Conservation (phyloP, 2,888 invertebrate species). For the Lampropteryx suffumata region DNA sequence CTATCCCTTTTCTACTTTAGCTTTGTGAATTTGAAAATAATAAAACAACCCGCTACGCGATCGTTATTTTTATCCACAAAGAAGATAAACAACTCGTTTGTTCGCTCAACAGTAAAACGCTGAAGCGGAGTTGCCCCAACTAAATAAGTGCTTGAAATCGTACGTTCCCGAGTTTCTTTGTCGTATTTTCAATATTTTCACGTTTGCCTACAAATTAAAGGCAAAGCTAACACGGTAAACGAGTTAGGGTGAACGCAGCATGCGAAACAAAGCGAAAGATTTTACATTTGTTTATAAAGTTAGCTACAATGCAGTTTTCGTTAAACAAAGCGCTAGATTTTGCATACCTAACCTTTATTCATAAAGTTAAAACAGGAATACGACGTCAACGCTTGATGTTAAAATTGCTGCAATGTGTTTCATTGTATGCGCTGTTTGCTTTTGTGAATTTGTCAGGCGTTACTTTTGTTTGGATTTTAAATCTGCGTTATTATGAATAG, state of each 20-base stretch:
- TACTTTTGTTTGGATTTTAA: not conserved
- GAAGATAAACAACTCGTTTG: conserved; percentile 20
- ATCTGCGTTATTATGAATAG: no score
- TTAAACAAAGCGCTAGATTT: conserved; percentile 30
- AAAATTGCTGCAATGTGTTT: conserved; percentile 26
- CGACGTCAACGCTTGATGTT: conserved; percentile 34
- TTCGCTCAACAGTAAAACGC: conserved; percentile 13
- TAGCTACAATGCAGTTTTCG: conserved; percentile 1
- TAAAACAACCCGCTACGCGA: not conserved
- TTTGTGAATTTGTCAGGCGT: conserved; percentile 30
- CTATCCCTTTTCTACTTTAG: not conserved
- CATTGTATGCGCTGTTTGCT: conserved; percentile 31
- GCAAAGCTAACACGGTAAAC: not conserved
- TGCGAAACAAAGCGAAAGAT: conserved; percentile 29
- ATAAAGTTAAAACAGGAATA: conserved; percentile 18
- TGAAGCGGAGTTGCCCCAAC: conserved; percentile 7
- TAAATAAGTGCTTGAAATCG: conserved; percentile 9
- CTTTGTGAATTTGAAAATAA: not conserved
- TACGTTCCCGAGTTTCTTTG: conserved; percentile 4
- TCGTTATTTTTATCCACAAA: conserved; percentile 18
- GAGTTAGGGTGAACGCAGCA: conserved; percentile 7
- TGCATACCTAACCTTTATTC: conserved; percentile 7
- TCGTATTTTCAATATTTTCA: conserved; percentile 1
- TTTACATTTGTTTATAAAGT: conserved; percentile 22
- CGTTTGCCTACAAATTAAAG: not conserved